A percentile compares a stretch with the other conserved stretches of the same genome.
These are phyloP conservation scores for Philonicus albiceps DNA, from an alignment of 2,888 invertebrate genomes.

Conservation along the genomic window DNA sequence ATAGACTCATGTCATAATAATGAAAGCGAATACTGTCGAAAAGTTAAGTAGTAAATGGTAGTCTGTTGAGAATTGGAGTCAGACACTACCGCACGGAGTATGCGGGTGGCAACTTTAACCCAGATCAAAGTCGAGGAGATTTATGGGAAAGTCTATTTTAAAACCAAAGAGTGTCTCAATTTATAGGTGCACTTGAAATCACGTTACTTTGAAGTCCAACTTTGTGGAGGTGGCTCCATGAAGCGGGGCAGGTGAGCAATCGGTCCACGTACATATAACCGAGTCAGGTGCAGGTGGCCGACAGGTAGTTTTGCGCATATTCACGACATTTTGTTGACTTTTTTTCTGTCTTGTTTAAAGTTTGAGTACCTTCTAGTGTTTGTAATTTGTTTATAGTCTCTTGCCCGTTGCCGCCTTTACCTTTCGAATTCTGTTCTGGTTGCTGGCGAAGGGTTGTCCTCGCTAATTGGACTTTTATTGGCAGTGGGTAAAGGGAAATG, in stretches of 20 bases:
- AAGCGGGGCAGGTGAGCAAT: background rate
- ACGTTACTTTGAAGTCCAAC: background rate
- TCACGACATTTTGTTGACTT: background rate
- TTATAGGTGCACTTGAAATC: conserved; percentile 21
- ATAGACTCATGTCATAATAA: no score
- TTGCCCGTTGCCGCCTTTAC: background rate
- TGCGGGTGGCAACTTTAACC: background rate
- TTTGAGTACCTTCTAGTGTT: conserved; percentile 16
- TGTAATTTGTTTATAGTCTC: conserved; percentile 19
- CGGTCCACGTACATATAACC: background rate
- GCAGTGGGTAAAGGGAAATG: background rate
- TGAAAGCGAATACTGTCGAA: no score
- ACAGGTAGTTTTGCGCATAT: conserved; percentile 17
- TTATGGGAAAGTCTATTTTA: background rate
- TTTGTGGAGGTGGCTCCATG: background rate
- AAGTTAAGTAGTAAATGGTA: no score
- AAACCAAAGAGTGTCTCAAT: conserved; percentile 12
- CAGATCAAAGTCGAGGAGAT: background rate
- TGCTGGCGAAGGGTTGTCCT: background rate
- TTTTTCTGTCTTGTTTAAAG: conserved; percentile 2
- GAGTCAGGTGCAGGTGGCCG: conserved; percentile 3
- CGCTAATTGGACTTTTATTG: conserved; percentile 1
- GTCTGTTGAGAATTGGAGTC: background rate
- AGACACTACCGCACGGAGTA: background rate
- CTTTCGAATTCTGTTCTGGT: background rate